Evolutionary conservation across 2,113 vertebrate genomes (phyloP).

Genomic region (Nerophis ophidion): DNA sequence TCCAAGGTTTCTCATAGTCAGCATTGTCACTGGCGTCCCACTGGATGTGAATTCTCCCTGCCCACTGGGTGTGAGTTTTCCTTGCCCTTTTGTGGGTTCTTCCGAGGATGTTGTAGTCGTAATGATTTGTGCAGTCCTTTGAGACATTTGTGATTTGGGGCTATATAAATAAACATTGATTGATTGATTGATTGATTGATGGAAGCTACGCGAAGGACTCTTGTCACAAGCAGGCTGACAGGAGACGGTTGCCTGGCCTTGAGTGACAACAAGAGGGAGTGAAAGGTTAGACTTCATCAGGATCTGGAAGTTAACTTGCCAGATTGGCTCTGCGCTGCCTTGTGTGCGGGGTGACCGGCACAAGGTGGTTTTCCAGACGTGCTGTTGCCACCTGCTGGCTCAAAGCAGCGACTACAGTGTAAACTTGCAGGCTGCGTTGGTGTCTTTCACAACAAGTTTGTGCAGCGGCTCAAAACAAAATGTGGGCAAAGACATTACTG

Average conservation of each 20-base stretch:
- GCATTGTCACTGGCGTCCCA: too few relatives aligned
- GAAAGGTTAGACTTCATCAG: constrained; percentile 13
- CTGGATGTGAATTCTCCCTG: too few relatives aligned
- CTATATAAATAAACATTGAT: too few relatives aligned
- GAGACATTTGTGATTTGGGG: too few relatives aligned
- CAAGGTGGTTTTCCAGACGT: constrained; percentile 27
- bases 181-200: too few relatives aligned
- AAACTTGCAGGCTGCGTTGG: constrained; percentile 3
- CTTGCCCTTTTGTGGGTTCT: too few relatives aligned
- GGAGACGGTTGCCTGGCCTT: constrained; percentile 9
- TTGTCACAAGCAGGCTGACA: constrained; percentile 10
- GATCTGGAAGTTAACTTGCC: constrained; percentile 9
- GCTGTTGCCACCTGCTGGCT: constrained; percentile 65
- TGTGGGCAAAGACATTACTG: too few relatives aligned
- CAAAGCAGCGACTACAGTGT: constrained; percentile 19
- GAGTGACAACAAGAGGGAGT: constrained; percentile 26
- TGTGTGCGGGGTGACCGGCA: background rate
- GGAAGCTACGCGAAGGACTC: constrained; percentile 5
- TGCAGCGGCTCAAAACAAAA: background rate
- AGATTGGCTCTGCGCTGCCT: constrained; percentile 5
- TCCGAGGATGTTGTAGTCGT: too few relatives aligned
- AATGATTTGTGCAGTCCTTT: too few relatives aligned
- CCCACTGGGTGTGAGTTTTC: too few relatives aligned
- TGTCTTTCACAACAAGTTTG: background rate
- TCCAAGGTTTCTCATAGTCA: too few relatives aligned